Base-by-base conservation (phyloP, 1,140 invertebrate genomes). In the Triops cancriformis region DNA sequence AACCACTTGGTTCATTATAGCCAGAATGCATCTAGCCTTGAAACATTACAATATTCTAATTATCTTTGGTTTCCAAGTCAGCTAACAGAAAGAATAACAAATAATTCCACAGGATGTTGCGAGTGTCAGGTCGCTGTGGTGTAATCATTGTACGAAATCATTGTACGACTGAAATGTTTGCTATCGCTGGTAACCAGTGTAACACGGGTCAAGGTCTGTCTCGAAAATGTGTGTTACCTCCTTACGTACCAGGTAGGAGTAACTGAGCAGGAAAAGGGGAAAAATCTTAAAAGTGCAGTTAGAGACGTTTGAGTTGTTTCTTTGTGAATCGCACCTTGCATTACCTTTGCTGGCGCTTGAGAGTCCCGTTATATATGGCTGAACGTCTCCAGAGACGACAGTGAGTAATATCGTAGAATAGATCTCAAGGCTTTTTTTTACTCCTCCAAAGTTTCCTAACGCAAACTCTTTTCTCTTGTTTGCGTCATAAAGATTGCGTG, bases 401-500 rank as follows among this genome's bases (percentile, higher is more conserved):
- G n/a, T 6, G 51, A 64, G n/a, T 64, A 64, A 64, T 23, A 23
- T n/a, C 51, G 51, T 18, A 64, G 51, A 64, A 64, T 7, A 14
- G 51, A 64, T 64, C 23, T 64, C 18, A 64, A 64, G n/a, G 51
- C 6, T 64, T 64, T 64, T 64, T 18, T 37, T 37, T 37, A n/a
- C 31, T 37, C 2, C 31, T 37, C 31, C 2, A 37, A 37, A 37
- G 31, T 37, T 2, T 37, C 31, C 31, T 64, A 64, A 23, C 23
- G 18, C 18, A 64, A 64, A 64, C 51, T 7, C 51, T 64, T 64
- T 64, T 23, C 51, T 64, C 51, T n/a, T 64, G 51, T 64, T 64
- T 64, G 51, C 51, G 51, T 64, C 51, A 64, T 64, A 64, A 64
- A 23, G 51, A 64, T 64, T 64, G 51, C 51, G 51, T 64, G 51